Conservation (phyloP, 2,888 invertebrate species). For the Tanypteryx hageni region DNA sequence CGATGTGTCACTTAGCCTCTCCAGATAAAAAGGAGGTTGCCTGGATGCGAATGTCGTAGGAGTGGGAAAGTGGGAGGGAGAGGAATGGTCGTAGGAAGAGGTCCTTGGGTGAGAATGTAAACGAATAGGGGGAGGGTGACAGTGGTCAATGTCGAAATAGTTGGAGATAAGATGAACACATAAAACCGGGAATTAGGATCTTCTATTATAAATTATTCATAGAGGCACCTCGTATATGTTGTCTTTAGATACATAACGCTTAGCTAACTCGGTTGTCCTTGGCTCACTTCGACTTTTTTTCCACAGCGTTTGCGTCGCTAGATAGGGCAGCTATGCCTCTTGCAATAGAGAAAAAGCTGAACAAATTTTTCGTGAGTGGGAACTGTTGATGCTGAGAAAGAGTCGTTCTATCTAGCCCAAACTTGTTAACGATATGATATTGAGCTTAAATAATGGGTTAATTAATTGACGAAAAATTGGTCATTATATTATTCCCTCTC, state of each 20-base stretch:
- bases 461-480: too few species aligned
- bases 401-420: too few species aligned
- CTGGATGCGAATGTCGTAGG: not conserved
- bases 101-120: not conserved
- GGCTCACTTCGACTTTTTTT: not conserved
- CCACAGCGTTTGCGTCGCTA: too few species aligned
- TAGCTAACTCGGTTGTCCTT: not conserved
- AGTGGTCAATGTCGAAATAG: not conserved
- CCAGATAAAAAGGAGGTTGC: slow-evolving; percentile 19
- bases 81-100: not conserved
- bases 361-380: too few species aligned
- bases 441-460: too few species aligned
- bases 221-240: not conserved
- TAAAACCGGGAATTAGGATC: not conserved
- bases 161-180: not conserved
- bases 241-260: not conserved
- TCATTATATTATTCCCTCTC: too few species aligned
- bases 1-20: not conserved
- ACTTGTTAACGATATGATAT: too few species aligned
- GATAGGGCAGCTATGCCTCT: too few species aligned
- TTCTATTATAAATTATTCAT: slow-evolving; percentile 15
- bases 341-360: too few species aligned
- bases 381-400: too few species aligned
- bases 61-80: not conserved
- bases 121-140: not conserved